phyloP scores from a whole-genome alignment of 37 sponge, comb jelly and placozoan genomes.

The Cliona cf. orientalis region DNA sequence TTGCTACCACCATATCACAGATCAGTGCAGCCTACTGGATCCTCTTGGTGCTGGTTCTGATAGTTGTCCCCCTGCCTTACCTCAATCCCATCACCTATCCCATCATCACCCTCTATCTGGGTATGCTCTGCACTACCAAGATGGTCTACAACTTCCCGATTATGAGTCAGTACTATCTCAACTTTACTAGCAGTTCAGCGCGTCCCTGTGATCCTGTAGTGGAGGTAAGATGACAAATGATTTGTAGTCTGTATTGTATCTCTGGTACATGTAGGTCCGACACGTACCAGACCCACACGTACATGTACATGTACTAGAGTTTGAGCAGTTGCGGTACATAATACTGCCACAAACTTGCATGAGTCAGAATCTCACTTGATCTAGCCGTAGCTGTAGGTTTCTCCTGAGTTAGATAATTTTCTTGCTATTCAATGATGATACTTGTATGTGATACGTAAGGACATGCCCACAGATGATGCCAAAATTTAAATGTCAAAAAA shows the following conservation, averaged over 20 bases:
- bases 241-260: not conserved
- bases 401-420: no score
- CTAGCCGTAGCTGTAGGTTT: no score
- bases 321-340: no score
- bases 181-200: slow-evolving; percentile 8
- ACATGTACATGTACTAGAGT: no score
- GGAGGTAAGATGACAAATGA: not conserved
- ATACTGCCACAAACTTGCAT: no score
- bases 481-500: no score
- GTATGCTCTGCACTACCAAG: slow-evolving; percentile 34
- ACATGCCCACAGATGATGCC: no score
- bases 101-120: slow-evolving; percentile 57
- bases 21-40: slow-evolving; percentile 53
- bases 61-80: slow-evolving; percentile 34
- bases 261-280: no score
- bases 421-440: no score
- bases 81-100: slow-evolving; percentile 59
- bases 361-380: no score
- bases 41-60: slow-evolving; percentile 45
- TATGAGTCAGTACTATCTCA: not conserved
- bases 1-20: slow-evolving; percentile 44
- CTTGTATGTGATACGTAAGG: no score
- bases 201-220: not conserved
- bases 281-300: no score
- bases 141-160: slow-evolving; percentile 61